These are phyloP conservation scores for Sweltsa coloradensis DNA, from an alignment of 1,140 invertebrate genomes.

Conservation along the genomic window DNA sequence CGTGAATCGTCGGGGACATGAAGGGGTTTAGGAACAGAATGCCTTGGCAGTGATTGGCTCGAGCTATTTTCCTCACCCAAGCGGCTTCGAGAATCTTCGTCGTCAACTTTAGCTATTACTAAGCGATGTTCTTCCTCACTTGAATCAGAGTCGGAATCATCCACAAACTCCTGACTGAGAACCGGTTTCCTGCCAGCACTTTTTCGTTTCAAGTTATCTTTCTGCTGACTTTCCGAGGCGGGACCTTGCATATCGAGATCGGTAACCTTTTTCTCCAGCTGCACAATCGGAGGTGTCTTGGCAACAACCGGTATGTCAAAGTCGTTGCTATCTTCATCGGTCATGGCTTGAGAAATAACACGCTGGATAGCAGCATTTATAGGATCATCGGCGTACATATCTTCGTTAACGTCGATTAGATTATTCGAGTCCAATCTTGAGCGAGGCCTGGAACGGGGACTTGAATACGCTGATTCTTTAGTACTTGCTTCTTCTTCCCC, in stretches of 20 bases:
- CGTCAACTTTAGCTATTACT: constrained; percentile 4
- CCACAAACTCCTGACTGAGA: constrained; percentile 15
- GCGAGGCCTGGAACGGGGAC: too few species aligned
- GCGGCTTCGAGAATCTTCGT: too few species aligned
- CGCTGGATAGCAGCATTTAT: constrained; percentile 36
- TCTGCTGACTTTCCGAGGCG: constrained; percentile 11
- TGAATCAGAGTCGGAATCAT: constrained; percentile 15
- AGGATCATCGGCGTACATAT: constrained; percentile 41
- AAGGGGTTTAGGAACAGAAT: too few species aligned
- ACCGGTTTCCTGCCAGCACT: constrained; percentile 9
- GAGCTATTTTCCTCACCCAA: too few species aligned
- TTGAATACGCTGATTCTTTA: too few species aligned
- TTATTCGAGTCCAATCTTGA: too few species aligned
- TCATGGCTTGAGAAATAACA: constrained; percentile 27
- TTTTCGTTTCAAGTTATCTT: constrained; percentile 13
- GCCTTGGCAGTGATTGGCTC: too few species aligned
- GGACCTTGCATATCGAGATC: constrained; percentile 9
- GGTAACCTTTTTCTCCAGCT: constrained; percentile 17
- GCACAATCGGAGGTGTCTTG: constrained; percentile 21
- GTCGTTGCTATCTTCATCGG: constrained; percentile 29
- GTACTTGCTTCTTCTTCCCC: too few species aligned
- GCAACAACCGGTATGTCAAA: constrained; percentile 20
- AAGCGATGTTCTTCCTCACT: constrained; percentile 19
- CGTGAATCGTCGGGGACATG: too few species aligned
- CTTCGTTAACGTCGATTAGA: too few species aligned